Evolutionary conservation across 2,113 vertebrate species (phyloP).

Genomic region (Ophiodon elongatus): DNA sequence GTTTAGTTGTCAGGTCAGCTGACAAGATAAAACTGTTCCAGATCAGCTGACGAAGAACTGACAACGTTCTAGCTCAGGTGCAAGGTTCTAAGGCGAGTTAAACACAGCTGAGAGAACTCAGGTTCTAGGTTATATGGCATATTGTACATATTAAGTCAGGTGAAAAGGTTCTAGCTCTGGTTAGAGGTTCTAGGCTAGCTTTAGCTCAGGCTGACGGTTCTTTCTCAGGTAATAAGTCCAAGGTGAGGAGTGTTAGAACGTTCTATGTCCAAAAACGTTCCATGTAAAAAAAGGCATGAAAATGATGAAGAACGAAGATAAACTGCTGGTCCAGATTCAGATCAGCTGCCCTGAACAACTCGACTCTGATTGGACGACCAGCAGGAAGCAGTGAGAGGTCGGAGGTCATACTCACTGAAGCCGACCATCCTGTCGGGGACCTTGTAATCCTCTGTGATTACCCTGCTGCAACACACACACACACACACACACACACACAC

Average conservation of each 20-base stretch:
- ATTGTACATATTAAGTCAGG: background rate
- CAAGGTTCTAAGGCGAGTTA: background rate
- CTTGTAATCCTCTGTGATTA: conserved; percentile 97
- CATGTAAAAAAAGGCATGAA: background rate
- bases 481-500: conserved; percentile 45
- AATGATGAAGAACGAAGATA: background rate
- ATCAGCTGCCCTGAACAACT: background rate
- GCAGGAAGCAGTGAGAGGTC: conserved; percentile 9
- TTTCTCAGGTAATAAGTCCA: background rate
- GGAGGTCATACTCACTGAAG: conserved; percentile 91
- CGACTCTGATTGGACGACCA: background rate
- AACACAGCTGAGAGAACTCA: background rate
- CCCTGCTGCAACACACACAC: conserved; percentile 86
- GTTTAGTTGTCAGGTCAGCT: background rate
- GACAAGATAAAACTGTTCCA: background rate
- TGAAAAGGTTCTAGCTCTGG: background rate
- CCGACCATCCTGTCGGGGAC: conserved; percentile 99
- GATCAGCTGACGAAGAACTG: background rate
- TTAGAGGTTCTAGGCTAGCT: background rate
- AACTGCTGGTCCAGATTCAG: background rate
- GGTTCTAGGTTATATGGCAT: background rate
- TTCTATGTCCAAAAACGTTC: background rate
- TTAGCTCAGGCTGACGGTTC: background rate
- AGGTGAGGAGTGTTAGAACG: background rate
- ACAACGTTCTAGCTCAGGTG: background rate